Evolutionary conservation across 2,888 invertebrate species (phyloP).

Genomic region (Ecdyonurus torrentis): DNA sequence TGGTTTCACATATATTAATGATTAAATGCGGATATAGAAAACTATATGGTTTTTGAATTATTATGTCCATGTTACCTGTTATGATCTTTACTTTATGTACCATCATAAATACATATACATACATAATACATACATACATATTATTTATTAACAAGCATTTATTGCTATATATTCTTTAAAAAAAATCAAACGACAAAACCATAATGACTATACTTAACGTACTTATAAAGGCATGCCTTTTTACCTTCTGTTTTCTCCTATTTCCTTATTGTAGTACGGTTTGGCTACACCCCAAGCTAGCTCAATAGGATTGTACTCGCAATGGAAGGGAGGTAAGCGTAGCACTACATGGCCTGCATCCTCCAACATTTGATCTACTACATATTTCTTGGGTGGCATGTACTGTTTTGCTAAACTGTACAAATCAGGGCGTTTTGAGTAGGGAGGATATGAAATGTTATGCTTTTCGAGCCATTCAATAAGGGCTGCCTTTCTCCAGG

Average conservation of each 20-base stretch:
- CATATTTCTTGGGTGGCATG: not conserved
- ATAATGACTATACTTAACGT: too few species aligned
- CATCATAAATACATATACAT: too few species aligned
- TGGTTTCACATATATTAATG: too few species aligned
- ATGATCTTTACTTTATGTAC: too few species aligned
- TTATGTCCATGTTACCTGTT: too few species aligned
- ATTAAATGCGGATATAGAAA: too few species aligned
- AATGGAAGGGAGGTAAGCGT: not conserved
- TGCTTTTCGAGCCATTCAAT: not conserved
- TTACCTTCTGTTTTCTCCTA: not conserved
- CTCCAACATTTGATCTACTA: not conserved
- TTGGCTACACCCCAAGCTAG: not conserved
- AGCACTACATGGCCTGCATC: not conserved
- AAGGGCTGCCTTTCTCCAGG: not conserved
- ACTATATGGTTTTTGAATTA: too few species aligned
- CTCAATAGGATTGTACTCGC: not conserved
- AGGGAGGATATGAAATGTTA: not conserved
- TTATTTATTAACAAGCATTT: too few species aligned
- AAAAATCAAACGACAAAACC: too few species aligned
- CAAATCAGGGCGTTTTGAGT: not conserved
- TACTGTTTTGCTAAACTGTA: not conserved
- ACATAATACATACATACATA: too few species aligned
- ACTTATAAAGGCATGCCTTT: too few species aligned
- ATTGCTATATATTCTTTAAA: too few species aligned
- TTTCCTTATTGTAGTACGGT: not conserved